Percentiles rank a stretch among this genome's conserved stretches.
These are phyloP conservation scores for Craterocephalus amniculus DNA, from an alignment of 2,797 vertebrate genomes.

Conservation along the genomic window DNA sequence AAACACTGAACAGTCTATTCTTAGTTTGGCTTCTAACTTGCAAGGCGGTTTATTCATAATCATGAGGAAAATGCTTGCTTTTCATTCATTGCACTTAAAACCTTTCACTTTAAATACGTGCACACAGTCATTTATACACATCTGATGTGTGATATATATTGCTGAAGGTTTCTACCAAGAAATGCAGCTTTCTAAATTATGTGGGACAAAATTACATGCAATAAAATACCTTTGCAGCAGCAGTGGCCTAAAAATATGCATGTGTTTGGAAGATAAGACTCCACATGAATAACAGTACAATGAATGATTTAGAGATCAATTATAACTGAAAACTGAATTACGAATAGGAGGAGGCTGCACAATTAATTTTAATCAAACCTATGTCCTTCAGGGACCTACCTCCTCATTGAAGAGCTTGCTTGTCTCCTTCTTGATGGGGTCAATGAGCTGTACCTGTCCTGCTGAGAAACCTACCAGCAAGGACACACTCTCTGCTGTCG, in stretches of 20 bases:
- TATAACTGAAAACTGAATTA: not conserved
- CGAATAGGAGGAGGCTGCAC: not conserved
- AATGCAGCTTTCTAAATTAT: not conserved
- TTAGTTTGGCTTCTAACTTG: not conserved
- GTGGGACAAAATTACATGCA: not conserved
- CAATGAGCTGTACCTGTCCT: slow-evolving; percentile 98
- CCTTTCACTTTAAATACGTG: not conserved
- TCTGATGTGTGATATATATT: not conserved
- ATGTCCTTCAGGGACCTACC: slow-evolving; percentile 80
- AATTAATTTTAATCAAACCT: not conserved
- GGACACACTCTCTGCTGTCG: slow-evolving; percentile 96
- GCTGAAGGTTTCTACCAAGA: not conserved
- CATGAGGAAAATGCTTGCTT: not conserved
- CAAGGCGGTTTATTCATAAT: not conserved
- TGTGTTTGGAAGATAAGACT: not conserved
- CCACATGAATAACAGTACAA: not conserved
- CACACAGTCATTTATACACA: not conserved
- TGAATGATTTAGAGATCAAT: not conserved
- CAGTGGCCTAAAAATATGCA: slow-evolving; percentile 1
- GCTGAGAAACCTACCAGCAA: slow-evolving; percentile 98
- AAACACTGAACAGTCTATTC: too few relatives aligned
- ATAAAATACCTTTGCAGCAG: not conserved
- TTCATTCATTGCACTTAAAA: not conserved
- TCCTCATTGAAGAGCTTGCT: slow-evolving; percentile 99
- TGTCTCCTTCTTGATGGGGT: slow-evolving; percentile 99